phyloP scores from a whole-genome alignment of 2,113 vertebrate genomes.

The Tautogolabrus adspersus region DNA sequence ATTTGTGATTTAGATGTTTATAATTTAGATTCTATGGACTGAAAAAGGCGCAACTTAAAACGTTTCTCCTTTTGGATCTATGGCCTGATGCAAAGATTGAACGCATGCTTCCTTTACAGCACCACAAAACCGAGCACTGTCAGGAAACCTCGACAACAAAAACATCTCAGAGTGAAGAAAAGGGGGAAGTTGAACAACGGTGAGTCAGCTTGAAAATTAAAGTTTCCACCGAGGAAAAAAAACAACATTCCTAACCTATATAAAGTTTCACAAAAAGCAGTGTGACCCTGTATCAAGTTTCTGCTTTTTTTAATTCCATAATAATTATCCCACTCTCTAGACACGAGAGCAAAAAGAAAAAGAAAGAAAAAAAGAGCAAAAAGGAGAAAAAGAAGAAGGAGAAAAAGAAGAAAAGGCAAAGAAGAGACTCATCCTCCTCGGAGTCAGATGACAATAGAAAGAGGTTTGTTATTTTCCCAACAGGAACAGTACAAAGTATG shows the following conservation, averaged over 20 bases:
- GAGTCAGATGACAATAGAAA: constrained; percentile 77
- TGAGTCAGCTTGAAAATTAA: constrained; percentile 55
- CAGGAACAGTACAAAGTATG: not conserved
- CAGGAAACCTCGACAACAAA: constrained; percentile 56
- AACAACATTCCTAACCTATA: no score
- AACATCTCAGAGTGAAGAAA: constrained; percentile 68
- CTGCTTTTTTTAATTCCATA: not conserved
- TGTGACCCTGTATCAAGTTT: not conserved
- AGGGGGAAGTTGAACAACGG: constrained; percentile 71
- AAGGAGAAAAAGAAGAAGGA: constrained; percentile 89
- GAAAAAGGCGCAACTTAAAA: not conserved
- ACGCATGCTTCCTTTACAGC: constrained; percentile 75
- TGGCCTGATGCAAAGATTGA: not conserved
- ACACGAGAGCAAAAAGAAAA: constrained; percentile 80
- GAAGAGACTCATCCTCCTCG: constrained; percentile 62
- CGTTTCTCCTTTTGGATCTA: not conserved
- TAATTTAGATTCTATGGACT: not conserved
- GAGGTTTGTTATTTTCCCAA: constrained; percentile 71
- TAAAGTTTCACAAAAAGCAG: not conserved
- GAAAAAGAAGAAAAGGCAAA: constrained; percentile 85
- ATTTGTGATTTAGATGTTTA: no score
- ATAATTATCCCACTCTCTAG: constrained; percentile 20
- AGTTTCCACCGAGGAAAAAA: not conserved
- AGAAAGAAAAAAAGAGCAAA: constrained; percentile 87
- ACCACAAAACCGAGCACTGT: constrained; percentile 84